Conservation (phyloP, 2,797 vertebrate species). For the Eulemur coronatus region DNA sequence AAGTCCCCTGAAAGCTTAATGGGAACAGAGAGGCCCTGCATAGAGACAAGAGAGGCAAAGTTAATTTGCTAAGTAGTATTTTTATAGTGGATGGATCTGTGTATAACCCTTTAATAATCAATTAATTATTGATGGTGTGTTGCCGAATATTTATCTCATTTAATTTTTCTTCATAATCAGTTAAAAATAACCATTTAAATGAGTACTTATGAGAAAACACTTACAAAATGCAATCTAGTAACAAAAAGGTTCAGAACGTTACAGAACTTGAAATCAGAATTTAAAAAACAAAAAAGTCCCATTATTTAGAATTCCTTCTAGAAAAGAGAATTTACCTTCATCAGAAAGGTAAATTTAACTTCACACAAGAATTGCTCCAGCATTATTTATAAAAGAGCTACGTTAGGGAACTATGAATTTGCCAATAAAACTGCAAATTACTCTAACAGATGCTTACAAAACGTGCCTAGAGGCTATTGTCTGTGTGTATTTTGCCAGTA, state of each 20-base stretch:
- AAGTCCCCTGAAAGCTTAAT: constrained; percentile 39
- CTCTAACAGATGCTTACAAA: constrained; percentile 7
- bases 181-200: not conserved
- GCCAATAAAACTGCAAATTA: constrained; percentile 46
- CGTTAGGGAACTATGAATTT: constrained; percentile 35
- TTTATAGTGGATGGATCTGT: not conserved
- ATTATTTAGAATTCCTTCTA: constrained; percentile 44
- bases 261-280: constrained; percentile 14
- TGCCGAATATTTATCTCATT: constrained; percentile 27
- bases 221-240: not conserved
- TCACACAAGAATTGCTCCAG: not conserved
- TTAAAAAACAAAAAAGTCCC: not conserved
- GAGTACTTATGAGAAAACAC: not conserved
- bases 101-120: constrained; percentile 11
- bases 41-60: constrained; percentile 38
- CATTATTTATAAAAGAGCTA: constrained; percentile 37
- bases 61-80: constrained; percentile 19
- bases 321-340: not conserved
- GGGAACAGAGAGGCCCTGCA: not conserved
- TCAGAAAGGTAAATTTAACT: constrained; percentile 27
- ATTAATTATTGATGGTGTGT: not conserved
- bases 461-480: not conserved
- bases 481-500: not conserved
- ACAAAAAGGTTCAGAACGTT: not conserved
- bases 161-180: constrained; percentile 1